phyloP scores from a whole-genome alignment of 2,113 vertebrate species.

The Chrysochloris asiatica region DNA sequence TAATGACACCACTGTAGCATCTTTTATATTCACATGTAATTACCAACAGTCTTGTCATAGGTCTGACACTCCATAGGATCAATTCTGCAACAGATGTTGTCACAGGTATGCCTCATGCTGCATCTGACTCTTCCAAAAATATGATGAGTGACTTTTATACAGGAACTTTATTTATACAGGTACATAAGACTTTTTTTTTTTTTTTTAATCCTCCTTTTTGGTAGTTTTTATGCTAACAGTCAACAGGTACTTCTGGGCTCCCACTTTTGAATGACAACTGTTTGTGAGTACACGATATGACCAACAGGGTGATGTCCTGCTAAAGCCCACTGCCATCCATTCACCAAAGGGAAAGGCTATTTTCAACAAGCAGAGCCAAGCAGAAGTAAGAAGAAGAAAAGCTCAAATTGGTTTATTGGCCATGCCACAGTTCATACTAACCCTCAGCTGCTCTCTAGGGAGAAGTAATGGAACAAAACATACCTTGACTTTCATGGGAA shows the following conservation, averaged over 20 bases:
- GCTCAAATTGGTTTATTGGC: neutral
- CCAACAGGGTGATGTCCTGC: neutral
- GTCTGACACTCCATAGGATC: neutral
- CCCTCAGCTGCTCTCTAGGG: neutral
- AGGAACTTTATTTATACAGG: neutral
- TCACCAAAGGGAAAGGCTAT: neutral
- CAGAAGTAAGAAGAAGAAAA: neutral
- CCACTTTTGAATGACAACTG: no score
- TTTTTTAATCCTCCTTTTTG: neutral
- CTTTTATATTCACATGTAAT: neutral
- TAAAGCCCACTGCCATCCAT: neutral
- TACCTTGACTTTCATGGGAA: neutral
- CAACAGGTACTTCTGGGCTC: no score
- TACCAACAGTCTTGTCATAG: neutral
- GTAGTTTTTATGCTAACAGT: neutral
- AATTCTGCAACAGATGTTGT: neutral
- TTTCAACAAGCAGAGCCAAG: conserved; percentile 1
- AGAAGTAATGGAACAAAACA: conserved; percentile 4
- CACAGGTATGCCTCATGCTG: neutral
- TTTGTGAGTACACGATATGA: no score
- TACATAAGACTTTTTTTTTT: no score
- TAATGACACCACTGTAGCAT: neutral
- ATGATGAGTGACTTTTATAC: neutral
- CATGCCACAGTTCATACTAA: neutral
- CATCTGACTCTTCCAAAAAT: conserved; percentile 18